Evolutionary conservation across 2,888 invertebrate species (phyloP).

Genomic region (Tribolium freemani): DNA sequence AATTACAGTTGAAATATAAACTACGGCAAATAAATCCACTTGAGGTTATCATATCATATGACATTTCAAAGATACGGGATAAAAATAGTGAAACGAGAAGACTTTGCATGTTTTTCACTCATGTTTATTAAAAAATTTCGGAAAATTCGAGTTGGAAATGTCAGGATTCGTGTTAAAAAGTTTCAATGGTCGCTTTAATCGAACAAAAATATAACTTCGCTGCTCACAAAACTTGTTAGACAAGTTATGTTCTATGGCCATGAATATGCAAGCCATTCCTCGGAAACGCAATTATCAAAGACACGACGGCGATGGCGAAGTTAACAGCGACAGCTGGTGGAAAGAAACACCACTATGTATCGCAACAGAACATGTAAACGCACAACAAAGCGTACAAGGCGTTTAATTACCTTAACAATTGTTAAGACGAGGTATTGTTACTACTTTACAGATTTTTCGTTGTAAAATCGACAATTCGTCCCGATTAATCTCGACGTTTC

Average conservation of each 20-base stretch:
- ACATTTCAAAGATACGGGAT: slow-evolving; percentile 5
- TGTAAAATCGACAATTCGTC: slow-evolving; percentile 29
- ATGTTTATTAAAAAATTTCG: background rate
- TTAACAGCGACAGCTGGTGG: slow-evolving; percentile 46
- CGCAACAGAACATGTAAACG: slow-evolving; percentile 25
- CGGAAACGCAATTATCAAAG: slow-evolving; percentile 51
- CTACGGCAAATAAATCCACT: background rate
- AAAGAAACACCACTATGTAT: slow-evolving; percentile 2
- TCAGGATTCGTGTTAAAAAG: background rate
- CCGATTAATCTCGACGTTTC: slow-evolving; percentile 21
- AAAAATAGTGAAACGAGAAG: slow-evolving; percentile 2
- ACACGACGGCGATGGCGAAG: slow-evolving; percentile 51
- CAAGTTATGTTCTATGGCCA: slow-evolving; percentile 61
- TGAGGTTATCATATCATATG: slow-evolving; percentile 23
- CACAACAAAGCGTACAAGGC: slow-evolving; percentile 18
- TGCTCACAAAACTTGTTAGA: slow-evolving; percentile 59
- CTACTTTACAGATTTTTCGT: slow-evolving; percentile 25
- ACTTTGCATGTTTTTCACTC: background rate
- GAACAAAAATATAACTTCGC: slow-evolving; percentile 28
- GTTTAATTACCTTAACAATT: slow-evolving; percentile 29
- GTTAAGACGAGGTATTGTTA: slow-evolving; percentile 31
- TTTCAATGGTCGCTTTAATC: slow-evolving; percentile 16
- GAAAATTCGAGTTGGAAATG: background rate
- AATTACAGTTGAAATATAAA: background rate
- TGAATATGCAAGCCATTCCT: slow-evolving; percentile 57